Percentiles rank a stretch among this genome's conserved stretches.
Evolutionary conservation across 2,113 vertebrate species (phyloP).

Genomic region (Ascaphus truei): DNA sequence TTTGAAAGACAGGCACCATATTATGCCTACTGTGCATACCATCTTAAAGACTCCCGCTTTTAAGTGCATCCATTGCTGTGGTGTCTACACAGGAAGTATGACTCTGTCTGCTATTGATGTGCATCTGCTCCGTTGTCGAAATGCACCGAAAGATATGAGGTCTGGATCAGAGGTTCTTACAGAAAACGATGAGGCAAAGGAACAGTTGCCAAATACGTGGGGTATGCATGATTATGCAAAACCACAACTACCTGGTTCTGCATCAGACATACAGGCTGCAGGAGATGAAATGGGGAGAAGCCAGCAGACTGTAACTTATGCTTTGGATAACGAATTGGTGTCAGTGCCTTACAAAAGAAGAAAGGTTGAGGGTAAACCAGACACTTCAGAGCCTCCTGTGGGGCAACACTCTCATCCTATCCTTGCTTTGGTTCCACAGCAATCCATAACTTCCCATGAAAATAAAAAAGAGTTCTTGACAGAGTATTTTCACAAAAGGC

Average conservation of each 20-base stretch:
- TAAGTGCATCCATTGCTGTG: conserved; percentile 94
- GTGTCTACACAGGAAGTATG: conserved; percentile 92
- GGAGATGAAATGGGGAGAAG: conserved; percentile 52
- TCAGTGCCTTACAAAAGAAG: conserved; percentile 66
- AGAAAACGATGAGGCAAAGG: conserved; percentile 42
- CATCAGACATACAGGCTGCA: neutral
- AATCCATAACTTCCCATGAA: conserved; percentile 65
- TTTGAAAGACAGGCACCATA: conserved; percentile 85
- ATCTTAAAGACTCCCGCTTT: conserved; percentile 88
- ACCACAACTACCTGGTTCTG: conserved; percentile 54
- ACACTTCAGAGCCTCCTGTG: conserved; percentile 32
- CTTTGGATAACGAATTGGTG: conserved; percentile 35
- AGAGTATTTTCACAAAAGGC: conserved; percentile 85
- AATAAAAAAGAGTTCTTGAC: conserved; percentile 79
- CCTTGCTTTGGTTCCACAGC: conserved; percentile 71
- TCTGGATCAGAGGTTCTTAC: conserved; percentile 49
- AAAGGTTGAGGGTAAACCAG: conserved; percentile 57
- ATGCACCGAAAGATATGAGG: conserved; percentile 78
- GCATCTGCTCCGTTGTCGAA: conserved; percentile 84
- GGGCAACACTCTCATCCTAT: conserved; percentile 53
- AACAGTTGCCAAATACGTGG: conserved; percentile 49
- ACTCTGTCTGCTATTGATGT: conserved; percentile 87
- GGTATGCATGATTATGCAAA: conserved; percentile 52
- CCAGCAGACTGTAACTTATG: neutral
- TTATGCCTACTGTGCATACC: conserved; percentile 88